Evolutionary conservation across 2,113 vertebrate genomes (phyloP), one percentile per base, ranked within the genome.

Genomic region (Colossoma macropomum): DNA sequence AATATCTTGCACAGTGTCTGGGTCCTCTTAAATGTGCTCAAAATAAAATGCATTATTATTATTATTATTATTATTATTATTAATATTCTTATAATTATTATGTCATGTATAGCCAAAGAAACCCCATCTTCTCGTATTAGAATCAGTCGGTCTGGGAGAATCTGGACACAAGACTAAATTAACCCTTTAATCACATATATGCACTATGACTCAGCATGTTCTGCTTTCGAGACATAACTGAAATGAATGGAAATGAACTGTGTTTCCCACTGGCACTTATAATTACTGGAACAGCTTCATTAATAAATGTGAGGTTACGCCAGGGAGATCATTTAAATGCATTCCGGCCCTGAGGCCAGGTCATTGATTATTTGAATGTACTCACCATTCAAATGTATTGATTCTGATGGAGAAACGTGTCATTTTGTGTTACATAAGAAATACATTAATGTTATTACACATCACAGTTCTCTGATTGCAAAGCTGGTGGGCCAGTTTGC

Each of bases 201-300:
- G 71, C 72, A 75, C 70, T 82, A 13, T 79, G 80, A 82, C 80
- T 82, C 80, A 63, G 62, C 84, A 82, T 27, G 56, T 48, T 81
- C 66, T 54, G 60, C 69, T 62, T 56, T 21, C 12, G 65, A 56
- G 63, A 54, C 34, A 41, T 34, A 38, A 11, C 66, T 45, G 41
- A 45, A 45, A 45, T 45, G 41, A 45, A 45, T 45, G 15, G 66
- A 16, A 69, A 30, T 21, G 30, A 69, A 23, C 30, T 69, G 19
- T 16, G 7, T 38, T 38, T 8, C 66, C 17, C 32, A 9, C 3
- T 66, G 30, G 3, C 4, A 27, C 3, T 32, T 30, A 16, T 32
- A 17, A 66, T 66, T 66, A 38, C 50, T 71, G 25, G 71, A 80
- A 71, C 50, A 1, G 17, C 66, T 56, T 60, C 13, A 17, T 11